phyloP scores from a whole-genome alignment of 1,140 invertebrate genomes.

The Asbolus verrucosus region DNA sequence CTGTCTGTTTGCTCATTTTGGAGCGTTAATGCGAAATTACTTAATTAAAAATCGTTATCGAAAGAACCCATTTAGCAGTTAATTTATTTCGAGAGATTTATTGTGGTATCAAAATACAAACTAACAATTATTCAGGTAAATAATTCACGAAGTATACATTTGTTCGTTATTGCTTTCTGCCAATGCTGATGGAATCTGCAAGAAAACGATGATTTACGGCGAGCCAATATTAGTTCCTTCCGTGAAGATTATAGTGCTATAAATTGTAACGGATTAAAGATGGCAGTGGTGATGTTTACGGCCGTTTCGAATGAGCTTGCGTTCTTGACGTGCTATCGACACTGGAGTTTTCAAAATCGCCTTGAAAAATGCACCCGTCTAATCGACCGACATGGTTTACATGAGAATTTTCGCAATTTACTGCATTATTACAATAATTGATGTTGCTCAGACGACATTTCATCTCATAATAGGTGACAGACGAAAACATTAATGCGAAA shows the following conservation, averaged over 20 bases:
- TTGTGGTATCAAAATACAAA: slow-evolving; percentile 40
- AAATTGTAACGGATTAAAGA: slow-evolving; percentile 25
- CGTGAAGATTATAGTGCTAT: slow-evolving; percentile 27
- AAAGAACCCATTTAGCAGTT: slow-evolving; percentile 43
- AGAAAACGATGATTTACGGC: slow-evolving; percentile 30
- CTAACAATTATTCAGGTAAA: slow-evolving; percentile 32
- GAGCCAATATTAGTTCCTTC: slow-evolving; percentile 33
- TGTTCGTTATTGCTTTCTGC: slow-evolving; percentile 34
- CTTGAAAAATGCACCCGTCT: neutral
- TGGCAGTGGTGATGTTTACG: slow-evolving; percentile 27
- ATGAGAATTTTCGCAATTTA: neutral
- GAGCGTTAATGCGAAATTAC: slow-evolving; percentile 25
- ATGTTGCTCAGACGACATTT: neutral
- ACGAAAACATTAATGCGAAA: too few species aligned
- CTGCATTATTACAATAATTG: neutral
- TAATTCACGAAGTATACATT: slow-evolving; percentile 34
- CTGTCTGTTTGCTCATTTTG: neutral
- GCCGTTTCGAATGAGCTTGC: slow-evolving; percentile 3
- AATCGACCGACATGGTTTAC: too few species aligned
- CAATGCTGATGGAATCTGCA: slow-evolving; percentile 37
- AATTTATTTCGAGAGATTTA: slow-evolving; percentile 47
- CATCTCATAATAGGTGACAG: neutral
- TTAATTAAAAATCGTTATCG: slow-evolving; percentile 35
- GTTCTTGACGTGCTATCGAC: neutral
- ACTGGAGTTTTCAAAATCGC: neutral